phyloP scores from a whole-genome alignment of 2,113 vertebrate species.

The Poecile atricapillus region DNA sequence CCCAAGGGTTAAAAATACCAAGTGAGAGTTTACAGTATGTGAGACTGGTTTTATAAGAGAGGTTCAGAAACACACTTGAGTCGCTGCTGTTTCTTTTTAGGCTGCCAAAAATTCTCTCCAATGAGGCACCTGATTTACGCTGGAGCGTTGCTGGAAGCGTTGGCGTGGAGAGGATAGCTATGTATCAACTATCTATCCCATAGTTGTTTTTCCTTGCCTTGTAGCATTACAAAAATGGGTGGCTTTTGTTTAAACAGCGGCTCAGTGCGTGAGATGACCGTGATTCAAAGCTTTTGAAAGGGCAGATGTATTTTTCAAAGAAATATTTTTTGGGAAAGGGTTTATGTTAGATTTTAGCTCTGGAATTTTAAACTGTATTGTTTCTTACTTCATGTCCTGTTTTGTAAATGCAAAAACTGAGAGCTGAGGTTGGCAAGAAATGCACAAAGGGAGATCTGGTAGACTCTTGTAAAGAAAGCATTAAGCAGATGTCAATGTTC shows the following conservation, averaged over 20 bases:
- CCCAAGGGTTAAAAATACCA: conserved; percentile 39
- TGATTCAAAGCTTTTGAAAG: not conserved
- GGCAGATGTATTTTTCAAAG: not conserved
- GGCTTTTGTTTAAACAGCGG: not conserved
- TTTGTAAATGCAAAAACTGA: not conserved
- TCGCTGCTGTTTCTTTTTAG: not conserved
- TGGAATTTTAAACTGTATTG: not conserved
- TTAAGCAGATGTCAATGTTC: not conserved
- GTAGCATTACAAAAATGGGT: not conserved
- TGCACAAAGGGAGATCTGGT: not conserved
- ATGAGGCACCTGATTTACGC: not conserved
- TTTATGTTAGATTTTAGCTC: not conserved
- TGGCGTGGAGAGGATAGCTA: not conserved
- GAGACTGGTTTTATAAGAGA: not conserved
- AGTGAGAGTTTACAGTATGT: not conserved
- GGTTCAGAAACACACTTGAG: not conserved
- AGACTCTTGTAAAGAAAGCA: not conserved
- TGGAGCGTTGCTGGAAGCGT: not conserved
- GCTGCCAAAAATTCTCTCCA: not conserved
- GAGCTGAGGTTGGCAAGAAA: not conserved
- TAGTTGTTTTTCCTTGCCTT: not conserved
- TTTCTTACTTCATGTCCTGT: not conserved
- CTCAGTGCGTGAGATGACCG: not conserved
- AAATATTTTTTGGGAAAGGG: not conserved
- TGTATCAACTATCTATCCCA: not conserved